phyloP scores from a whole-genome alignment of 1,140 invertebrate genomes.

The Aphelinus certus region DNA sequence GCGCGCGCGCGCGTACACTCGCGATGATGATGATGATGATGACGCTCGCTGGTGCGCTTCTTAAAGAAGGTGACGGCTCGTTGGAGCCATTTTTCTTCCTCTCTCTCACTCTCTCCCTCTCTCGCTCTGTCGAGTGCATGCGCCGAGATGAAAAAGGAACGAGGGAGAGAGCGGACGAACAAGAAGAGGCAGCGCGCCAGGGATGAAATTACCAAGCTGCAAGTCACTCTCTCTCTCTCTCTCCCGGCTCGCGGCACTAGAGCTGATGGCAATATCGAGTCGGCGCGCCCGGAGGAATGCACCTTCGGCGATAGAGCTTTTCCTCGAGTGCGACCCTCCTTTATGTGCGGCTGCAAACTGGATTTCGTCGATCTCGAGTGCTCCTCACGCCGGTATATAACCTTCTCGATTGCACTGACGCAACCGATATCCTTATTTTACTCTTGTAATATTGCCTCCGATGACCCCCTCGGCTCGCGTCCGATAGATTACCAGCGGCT shows the following conservation, averaged over 20 bases:
- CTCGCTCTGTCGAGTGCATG: slow-evolving; percentile 4
- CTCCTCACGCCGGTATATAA: too few species aligned
- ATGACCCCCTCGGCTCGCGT: too few species aligned
- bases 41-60: background rate
- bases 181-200: slow-evolving; percentile 52
- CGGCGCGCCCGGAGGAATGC: background rate
- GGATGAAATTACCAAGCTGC: slow-evolving; percentile 63
- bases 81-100: slow-evolving; percentile 21
- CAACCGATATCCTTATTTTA: too few species aligned
- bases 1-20: too few species aligned
- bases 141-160: slow-evolving; percentile 36
- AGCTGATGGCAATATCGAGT: slow-evolving; percentile 14
- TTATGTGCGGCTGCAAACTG: too few species aligned
- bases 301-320: background rate
- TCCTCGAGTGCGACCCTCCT: background rate
- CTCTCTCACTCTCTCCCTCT: slow-evolving; percentile 31
- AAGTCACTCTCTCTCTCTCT: slow-evolving; percentile 51
- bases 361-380: too few species aligned
- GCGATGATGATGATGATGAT: slow-evolving; percentile 17
- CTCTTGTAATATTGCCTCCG: too few species aligned
- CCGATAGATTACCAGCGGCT: too few species aligned
- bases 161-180: slow-evolving; percentile 25
- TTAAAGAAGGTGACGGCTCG: slow-evolving; percentile 25
- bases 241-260: background rate
- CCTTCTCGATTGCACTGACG: too few species aligned